These are phyloP conservation scores for Auanema freiburgensis DNA, from an alignment of 2,888 invertebrate species.

Conservation along the genomic window DNA sequence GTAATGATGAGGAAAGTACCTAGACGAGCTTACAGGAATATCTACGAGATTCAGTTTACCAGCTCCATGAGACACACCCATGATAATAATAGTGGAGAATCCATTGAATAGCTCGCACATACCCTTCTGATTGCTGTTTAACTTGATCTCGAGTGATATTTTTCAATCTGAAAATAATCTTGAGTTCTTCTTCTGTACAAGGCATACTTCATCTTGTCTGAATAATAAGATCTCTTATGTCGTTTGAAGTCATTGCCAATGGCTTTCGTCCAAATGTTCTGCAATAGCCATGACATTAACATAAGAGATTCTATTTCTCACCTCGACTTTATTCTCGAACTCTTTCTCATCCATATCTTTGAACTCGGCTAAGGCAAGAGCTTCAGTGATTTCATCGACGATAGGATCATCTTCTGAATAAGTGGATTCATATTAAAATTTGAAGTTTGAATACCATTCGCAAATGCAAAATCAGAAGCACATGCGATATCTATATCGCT, in stretches of 20 bases:
- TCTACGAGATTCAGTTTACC: constrained; percentile 72
- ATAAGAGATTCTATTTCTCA: constrained; percentile 8
- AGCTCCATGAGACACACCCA: constrained; percentile 95
- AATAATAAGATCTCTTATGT: constrained; percentile 88
- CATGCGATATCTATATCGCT: no score
- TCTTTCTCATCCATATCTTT: constrained; percentile 41
- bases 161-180: constrained; percentile 84
- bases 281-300: no score
- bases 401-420: constrained; percentile 14
- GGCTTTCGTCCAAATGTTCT: constrained; percentile 58
- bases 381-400: constrained; percentile 38
- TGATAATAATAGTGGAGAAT: constrained; percentile 92
- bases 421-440: no score
- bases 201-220: constrained; percentile 34
- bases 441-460: no score
- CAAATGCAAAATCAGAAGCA: no score
- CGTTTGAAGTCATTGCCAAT: constrained; percentile 76
- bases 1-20: constrained; percentile 88
- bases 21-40: constrained; percentile 30
- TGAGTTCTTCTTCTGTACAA: constrained; percentile 73
- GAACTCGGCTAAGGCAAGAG: constrained; percentile 30
- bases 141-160: constrained; percentile 81
- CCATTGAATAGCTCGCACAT: constrained; percentile 93
- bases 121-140: constrained; percentile 81
- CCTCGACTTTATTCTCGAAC: constrained; percentile 46